A percentile compares a stretch with the other conserved stretches of the same genome.
Evolutionary conservation across 2,113 vertebrate genomes (phyloP).

Genomic region (Danionella cerebrum): DNA sequence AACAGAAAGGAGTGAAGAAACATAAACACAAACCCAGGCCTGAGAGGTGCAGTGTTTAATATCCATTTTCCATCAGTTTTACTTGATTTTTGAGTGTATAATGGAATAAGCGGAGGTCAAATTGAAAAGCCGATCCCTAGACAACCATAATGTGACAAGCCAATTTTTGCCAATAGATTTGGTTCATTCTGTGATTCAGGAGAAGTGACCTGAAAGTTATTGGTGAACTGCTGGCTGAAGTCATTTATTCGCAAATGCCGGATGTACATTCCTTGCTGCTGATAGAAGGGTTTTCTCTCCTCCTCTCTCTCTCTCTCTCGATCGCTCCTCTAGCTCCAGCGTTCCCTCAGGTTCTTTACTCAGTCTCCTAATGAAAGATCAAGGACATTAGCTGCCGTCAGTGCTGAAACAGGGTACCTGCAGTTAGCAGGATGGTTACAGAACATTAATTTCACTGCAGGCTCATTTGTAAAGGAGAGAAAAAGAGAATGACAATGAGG

Average conservation of each 20-base stretch:
- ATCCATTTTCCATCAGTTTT: too few relatives aligned
- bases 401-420: constrained; percentile 38
- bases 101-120: too few relatives aligned
- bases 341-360: constrained; percentile 42
- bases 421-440: constrained; percentile 43
- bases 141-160: too few relatives aligned
- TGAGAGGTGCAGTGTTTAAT: too few relatives aligned
- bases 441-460: constrained; percentile 53
- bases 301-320: neutral
- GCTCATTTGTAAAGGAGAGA: constrained; percentile 43
- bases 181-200: neutral
- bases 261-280: neutral
- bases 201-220: neutral
- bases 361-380: constrained; percentile 50
- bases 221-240: neutral
- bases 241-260: neutral
- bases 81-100: too few relatives aligned
- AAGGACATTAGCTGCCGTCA: constrained; percentile 41
- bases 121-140: too few relatives aligned
- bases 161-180: too few relatives aligned
- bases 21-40: too few relatives aligned
- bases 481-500: constrained; percentile 12
- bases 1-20: too few relatives aligned
- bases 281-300: neutral
- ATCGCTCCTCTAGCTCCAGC: constrained; percentile 18